These are phyloP conservation scores for Glaucidium brasilianum DNA, from an alignment of 2,113 vertebrate genomes.

Conservation along the genomic window DNA sequence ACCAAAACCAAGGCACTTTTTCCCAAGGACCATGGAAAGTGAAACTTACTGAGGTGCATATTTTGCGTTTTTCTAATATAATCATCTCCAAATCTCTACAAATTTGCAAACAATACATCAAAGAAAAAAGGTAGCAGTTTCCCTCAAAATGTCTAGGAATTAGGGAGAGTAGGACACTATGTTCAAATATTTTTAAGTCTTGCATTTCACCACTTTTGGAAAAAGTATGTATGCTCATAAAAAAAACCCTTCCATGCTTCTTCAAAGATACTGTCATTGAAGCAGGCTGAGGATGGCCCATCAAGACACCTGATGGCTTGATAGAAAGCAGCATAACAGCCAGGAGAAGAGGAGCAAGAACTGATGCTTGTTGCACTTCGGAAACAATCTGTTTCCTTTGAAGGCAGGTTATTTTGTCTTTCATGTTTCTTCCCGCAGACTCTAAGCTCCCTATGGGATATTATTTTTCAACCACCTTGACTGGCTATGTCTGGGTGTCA, in stretches of 20 bases:
- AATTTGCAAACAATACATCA: not conserved
- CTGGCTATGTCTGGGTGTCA: not conserved
- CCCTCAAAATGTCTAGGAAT: not conserved
- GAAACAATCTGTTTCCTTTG: not conserved
- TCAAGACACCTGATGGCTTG: not conserved
- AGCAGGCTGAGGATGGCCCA: not conserved
- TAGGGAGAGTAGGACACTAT: not conserved
- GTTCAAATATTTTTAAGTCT: not conserved
- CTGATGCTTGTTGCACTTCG: not conserved
- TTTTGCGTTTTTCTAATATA: not conserved
- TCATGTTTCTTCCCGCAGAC: not conserved
- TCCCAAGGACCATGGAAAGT: not conserved
- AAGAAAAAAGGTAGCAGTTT: not conserved
- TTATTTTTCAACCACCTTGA: not conserved
- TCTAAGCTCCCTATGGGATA: not conserved
- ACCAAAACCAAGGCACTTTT: not conserved
- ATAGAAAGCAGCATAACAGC: not conserved
- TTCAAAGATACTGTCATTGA: not conserved
- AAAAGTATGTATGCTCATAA: not conserved
- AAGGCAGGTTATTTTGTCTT: not conserved
- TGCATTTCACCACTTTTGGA: not conserved
- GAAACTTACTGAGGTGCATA: not conserved
- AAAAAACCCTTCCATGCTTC: not conserved
- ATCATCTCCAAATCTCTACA: not conserved
- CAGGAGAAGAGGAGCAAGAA: not conserved